A percentile compares a stretch with the other conserved stretches of the same genome.
phyloP scores from a whole-genome alignment of 2,113 vertebrate species.

The Equus quagga region DNA sequence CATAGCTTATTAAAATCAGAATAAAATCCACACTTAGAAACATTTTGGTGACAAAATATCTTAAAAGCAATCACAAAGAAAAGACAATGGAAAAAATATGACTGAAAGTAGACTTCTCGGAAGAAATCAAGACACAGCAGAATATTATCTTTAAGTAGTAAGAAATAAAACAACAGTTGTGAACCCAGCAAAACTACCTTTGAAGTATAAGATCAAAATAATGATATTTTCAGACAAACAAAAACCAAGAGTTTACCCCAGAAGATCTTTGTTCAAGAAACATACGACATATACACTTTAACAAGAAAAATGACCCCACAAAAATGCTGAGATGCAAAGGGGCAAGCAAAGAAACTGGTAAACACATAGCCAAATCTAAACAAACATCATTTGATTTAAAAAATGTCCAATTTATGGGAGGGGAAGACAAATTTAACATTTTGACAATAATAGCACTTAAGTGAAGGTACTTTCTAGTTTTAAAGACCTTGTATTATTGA shows the following conservation, averaged over 20 bases:
- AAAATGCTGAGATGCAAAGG: background rate
- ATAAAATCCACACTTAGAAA: constrained; percentile 16
- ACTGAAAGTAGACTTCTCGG: background rate
- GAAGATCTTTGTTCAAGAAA: background rate
- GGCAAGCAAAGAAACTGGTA: background rate
- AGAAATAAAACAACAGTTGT: background rate
- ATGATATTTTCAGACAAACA: background rate
- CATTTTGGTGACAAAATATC: background rate
- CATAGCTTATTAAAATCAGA: background rate
- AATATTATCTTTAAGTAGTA: background rate
- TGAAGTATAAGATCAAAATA: constrained; percentile 4
- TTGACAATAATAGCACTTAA: background rate
- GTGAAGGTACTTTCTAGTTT: background rate
- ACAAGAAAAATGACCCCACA: background rate
- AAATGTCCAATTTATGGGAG: background rate
- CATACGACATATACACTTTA: background rate
- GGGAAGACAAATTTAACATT: background rate
- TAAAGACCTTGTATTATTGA: background rate
- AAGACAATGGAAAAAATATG: background rate
- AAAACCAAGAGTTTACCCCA: background rate
- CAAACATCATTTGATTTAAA: background rate
- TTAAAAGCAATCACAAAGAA: constrained; percentile 25
- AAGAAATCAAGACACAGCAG: background rate
- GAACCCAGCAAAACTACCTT: constrained; percentile 10
- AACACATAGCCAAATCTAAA: background rate